Conservation (phyloP, 2,888 invertebrate species). For the Sceliomorpha sp. region DNA sequence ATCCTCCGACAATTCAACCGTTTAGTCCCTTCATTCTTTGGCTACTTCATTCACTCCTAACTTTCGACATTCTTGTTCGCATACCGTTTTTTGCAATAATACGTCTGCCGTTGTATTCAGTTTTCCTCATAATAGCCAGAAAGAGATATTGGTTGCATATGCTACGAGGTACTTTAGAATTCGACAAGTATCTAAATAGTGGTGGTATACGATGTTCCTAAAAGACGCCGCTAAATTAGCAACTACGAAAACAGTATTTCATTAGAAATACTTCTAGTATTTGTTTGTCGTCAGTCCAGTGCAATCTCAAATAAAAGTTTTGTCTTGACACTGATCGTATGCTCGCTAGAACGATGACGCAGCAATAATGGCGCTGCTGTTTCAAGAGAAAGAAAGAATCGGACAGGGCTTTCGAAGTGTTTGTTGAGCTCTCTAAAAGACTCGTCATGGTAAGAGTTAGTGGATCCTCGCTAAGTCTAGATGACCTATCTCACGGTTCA, state of each 20-base stretch:
- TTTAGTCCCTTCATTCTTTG: constrained; percentile 48
- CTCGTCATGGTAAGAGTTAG: constrained; percentile 60
- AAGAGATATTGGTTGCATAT: no score
- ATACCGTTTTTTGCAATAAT: no score
- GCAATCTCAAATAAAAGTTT: constrained; percentile 40
- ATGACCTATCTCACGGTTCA: constrained; percentile 76
- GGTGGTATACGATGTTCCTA: no score
- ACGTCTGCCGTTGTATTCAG: no score
- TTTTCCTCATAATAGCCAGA: no score
- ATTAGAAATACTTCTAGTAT: neutral
- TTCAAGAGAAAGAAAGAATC: constrained; percentile 63
- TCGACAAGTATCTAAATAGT: no score
- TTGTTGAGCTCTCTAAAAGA: constrained; percentile 76
- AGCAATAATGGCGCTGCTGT: constrained; percentile 71
- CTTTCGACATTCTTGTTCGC: no score
- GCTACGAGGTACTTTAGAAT: no score
- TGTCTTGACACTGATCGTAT: constrained; percentile 51
- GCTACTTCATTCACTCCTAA: constrained; percentile 59
- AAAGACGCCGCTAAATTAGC: no score
- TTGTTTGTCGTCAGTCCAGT: constrained; percentile 14
- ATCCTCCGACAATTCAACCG: constrained; percentile 52
- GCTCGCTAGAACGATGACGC: constrained; percentile 68
- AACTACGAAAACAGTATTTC: neutral
- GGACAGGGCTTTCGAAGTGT: constrained; percentile 72
- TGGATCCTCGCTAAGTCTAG: constrained; percentile 44